phyloP scores from a whole-genome alignment of 2,888 invertebrate species.

The Drosophila infuscata region DNA sequence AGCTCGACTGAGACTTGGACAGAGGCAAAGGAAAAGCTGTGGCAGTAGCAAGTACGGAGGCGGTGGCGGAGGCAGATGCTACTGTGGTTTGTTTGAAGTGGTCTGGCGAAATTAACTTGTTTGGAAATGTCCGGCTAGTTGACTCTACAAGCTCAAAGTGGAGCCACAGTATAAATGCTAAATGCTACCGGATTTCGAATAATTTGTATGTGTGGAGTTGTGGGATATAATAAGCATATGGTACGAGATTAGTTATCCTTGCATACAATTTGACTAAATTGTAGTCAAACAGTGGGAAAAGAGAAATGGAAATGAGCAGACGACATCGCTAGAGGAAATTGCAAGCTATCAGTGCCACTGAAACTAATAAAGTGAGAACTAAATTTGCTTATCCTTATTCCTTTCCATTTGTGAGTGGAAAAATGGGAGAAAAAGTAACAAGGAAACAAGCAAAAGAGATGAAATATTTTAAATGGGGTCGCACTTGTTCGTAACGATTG shows the following conservation, averaged over 20 bases:
- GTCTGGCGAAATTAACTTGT: conserved; percentile 43
- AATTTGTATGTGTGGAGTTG: conserved; percentile 18
- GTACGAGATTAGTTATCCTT: not conserved
- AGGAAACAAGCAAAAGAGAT: conserved; percentile 18
- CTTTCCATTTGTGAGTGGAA: not conserved
- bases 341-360: conserved; percentile 12
- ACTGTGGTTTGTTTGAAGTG: conserved; percentile 44
- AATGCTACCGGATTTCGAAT: conserved; percentile 21
- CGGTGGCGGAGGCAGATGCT: conserved; percentile 2
- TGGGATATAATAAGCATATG: not conserved
- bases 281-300: not conserved
- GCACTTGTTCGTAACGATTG: conserved; percentile 31
- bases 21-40: not conserved
- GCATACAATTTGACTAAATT: not conserved
- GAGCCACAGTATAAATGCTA: conserved; percentile 1
- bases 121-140: conserved; percentile 29
- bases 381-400: not conserved
- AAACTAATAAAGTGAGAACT: conserved; percentile 9
- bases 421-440: conserved; percentile 20
- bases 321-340: not conserved
- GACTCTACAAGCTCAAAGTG: conserved; percentile 17
- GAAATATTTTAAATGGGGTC: conserved; percentile 21
- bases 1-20: conserved; percentile 22
- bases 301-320: too few relatives aligned
- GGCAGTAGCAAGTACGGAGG: too few relatives aligned